A percentile compares a stretch with the other conserved stretches of the same genome.
These are phyloP conservation scores for Drosophila takahashii DNA, from an alignment of 1,140 invertebrate species.

Conservation along the genomic window DNA sequence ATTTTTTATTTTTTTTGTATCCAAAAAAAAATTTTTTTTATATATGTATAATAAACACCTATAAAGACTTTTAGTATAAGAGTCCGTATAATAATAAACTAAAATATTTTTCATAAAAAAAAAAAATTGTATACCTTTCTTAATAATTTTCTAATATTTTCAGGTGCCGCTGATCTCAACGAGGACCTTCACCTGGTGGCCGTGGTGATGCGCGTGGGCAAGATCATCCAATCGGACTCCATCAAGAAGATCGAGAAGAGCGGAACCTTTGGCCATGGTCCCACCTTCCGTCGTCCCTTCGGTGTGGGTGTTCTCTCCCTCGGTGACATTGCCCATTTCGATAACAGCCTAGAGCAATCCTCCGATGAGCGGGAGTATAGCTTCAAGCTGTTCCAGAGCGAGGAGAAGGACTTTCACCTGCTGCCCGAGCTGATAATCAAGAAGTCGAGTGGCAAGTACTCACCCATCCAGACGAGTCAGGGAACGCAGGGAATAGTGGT, in stretches of 20 bases:
- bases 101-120: too few relatives aligned
- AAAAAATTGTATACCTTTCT: too few relatives aligned
- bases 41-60: too few relatives aligned
- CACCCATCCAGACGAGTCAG: constrained; percentile 86
- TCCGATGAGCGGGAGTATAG: constrained; percentile 90
- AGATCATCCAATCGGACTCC: constrained; percentile 92
- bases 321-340: constrained; percentile 86
- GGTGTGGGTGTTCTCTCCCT: constrained; percentile 92
- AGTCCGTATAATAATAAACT: not conserved
- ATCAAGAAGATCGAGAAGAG: constrained; percentile 87
- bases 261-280: constrained; percentile 69
- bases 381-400: constrained; percentile 92
- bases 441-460: constrained; percentile 93
- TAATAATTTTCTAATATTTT: not conserved
- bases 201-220: constrained; percentile 94
- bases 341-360: constrained; percentile 86
- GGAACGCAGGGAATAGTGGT: constrained; percentile 89
- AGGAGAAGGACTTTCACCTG: constrained; percentile 96
- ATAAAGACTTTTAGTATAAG: too few relatives aligned
- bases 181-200: constrained; percentile 94
- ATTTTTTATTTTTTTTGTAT: too few relatives aligned
- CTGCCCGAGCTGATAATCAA: constrained; percentile 94
- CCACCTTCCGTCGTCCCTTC: constrained; percentile 89
- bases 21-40: too few relatives aligned
- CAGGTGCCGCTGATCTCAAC: constrained; percentile 91